A percentile compares a stretch with the other conserved stretches of the same genome.
Evolutionary conservation across 2,888 invertebrate genomes (phyloP).

Genomic region (Cremastobaeus sp.): DNA sequence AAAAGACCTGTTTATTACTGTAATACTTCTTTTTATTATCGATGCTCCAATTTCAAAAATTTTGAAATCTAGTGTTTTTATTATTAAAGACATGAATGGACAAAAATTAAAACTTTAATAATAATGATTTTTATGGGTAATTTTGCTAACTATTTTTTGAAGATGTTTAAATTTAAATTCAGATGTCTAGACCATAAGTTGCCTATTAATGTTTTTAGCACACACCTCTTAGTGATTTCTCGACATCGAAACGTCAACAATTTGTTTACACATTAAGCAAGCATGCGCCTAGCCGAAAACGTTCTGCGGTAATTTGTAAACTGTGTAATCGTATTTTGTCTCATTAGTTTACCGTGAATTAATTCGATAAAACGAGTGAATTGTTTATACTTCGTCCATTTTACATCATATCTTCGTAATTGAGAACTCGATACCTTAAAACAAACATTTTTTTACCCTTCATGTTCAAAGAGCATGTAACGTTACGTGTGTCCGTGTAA

Average conservation of each 20-base stretch:
- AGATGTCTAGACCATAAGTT: too few species aligned
- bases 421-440: slow-evolving; percentile 51
- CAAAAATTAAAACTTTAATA: too few species aligned
- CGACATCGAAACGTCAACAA: neutral
- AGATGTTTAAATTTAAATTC: too few species aligned
- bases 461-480: slow-evolving; percentile 35
- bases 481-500: slow-evolving; percentile 15
- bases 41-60: too few species aligned
- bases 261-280: slow-evolving; percentile 2
- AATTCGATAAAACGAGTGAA: slow-evolving; percentile 20
- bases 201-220: too few species aligned
- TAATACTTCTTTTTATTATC: too few species aligned
- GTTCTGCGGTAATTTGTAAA: slow-evolving; percentile 14
- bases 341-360: slow-evolving; percentile 24
- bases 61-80: too few species aligned
- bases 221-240: neutral
- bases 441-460: slow-evolving; percentile 46
- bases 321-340: slow-evolving; percentile 19
- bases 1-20: too few species aligned
- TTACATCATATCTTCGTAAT: slow-evolving; percentile 41
- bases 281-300: slow-evolving; percentile 1
- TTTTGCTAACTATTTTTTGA: too few species aligned
- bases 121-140: too few species aligned
- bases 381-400: slow-evolving; percentile 26
- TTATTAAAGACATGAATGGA: too few species aligned